Conservation (phyloP, 2,888 invertebrate species). For the Orthosia gothica region DNA sequence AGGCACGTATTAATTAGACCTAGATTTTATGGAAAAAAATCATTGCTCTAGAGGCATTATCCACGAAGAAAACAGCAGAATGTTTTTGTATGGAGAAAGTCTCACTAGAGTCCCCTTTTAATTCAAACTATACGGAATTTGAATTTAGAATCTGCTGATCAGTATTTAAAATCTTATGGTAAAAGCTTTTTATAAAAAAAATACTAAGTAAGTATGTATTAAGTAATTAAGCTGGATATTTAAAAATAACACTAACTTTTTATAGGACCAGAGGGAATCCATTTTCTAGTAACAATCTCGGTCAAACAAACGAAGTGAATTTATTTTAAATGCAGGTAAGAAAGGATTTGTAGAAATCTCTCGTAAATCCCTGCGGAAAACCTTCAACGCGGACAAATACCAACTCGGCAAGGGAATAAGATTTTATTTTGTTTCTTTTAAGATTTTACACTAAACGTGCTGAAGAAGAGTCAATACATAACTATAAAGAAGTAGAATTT, state of each 20-base stretch:
- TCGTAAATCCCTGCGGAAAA: slow-evolving; percentile 32
- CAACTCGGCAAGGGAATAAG: slow-evolving; percentile 6
- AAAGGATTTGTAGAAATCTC: slow-evolving; percentile 44
- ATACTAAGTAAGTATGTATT: not conserved
- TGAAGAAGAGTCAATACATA: no score
- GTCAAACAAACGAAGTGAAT: slow-evolving; percentile 22
- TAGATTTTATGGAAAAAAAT: no score
- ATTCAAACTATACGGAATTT: no score
- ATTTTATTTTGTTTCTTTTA: slow-evolving; percentile 9
- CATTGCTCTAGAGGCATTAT: no score
- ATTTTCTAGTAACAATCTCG: not conserved
- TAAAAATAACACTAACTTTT: not conserved
- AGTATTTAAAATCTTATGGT: no score
- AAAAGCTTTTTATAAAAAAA: no score
- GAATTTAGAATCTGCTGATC: no score
- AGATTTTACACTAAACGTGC: not conserved
- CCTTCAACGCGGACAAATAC: slow-evolving; percentile 31
- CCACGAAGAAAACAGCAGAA: no score
- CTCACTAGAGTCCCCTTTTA: no score
- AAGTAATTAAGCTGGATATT: no score
- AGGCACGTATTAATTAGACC: no score
- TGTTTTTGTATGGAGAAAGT: no score
- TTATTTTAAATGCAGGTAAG: slow-evolving; percentile 33
- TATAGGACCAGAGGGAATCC: not conserved
- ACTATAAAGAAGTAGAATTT: not conserved